Evolutionary conservation across 2,888 invertebrate genomes (phyloP), one percentile per base, ranked within the genome.

Genomic region (Stenodera caucasica): DNA sequence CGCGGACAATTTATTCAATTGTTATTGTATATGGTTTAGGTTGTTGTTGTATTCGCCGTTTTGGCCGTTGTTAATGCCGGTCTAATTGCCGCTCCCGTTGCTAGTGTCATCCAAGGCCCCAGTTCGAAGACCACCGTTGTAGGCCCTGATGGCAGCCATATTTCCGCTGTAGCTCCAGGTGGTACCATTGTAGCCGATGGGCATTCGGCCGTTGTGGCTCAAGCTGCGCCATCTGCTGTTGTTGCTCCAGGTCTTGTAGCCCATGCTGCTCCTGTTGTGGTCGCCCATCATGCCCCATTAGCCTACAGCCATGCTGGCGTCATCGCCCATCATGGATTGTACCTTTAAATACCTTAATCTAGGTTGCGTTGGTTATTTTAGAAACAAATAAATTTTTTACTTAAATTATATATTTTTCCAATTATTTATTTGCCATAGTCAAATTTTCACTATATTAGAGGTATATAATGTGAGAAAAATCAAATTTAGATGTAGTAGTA

Each of bases 51-150:
- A 29, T 66, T 71, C 52, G 67, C 68, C 55, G 21, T 63, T 21
- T 61, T 70, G 65, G 69, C 70, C 9, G 53, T 62, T 4, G 64
- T 67, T 56, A 65, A 61, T 45, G 70, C 70, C 18, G 60, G 69
- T 40, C 49, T 67, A 2, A 49, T 66, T 8, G 57, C 67, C 3
- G 58, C 57, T 12, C 63, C 65, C 3, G 55, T 65, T 14, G 63
- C 67, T 26, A 55, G 51, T 33, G 59, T 72, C 30, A 57, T 72
- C 30, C 71, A 73, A 66, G 73, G 73, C 56, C 73, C 73, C 32
- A 72, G 72, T 60, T 58, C 64, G 60, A 70, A 63, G 33, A 68
- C 71, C 12, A 71, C 68, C 32, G 12, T 53, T 15, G 18, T 23
- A 6, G 40, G 29, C 6, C 35, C 33, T 1, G 32, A 52, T 14